Evolutionary conservation across 2,113 vertebrate genomes (phyloP).

Genomic region (Heterotilapia buettikoferi): DNA sequence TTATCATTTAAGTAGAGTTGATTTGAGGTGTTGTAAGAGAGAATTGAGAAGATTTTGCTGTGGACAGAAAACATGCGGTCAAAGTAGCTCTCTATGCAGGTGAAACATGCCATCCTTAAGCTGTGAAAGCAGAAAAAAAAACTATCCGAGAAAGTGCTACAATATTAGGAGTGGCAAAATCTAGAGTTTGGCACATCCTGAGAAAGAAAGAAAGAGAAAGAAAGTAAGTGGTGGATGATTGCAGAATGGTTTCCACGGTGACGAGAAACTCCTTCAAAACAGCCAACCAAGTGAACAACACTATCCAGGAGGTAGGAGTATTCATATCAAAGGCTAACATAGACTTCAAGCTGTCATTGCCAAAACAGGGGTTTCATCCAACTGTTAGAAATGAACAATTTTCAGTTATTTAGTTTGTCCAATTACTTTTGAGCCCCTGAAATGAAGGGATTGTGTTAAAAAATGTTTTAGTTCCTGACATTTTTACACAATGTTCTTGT

Average conservation of each 20-base stretch:
- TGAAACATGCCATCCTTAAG: background rate
- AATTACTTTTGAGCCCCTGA: background rate
- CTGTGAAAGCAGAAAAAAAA: background rate
- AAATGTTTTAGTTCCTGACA: background rate
- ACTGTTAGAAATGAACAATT: background rate
- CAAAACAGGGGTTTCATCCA: background rate
- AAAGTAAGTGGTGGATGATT: background rate
- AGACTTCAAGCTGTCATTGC: background rate
- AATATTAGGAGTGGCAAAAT: background rate
- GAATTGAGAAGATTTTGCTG: background rate
- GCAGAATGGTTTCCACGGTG: background rate
- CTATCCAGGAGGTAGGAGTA: background rate
- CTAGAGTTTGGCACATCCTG: background rate
- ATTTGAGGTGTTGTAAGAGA: background rate
- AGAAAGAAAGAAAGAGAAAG: background rate
- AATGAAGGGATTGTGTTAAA: background rate
- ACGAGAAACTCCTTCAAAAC: background rate
- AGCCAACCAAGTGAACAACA: background rate
- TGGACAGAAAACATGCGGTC: background rate
- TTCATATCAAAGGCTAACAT: background rate
- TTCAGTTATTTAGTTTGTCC: background rate
- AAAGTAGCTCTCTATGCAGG: background rate
- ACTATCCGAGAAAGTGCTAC: background rate
- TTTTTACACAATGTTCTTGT: background rate
- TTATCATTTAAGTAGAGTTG: background rate